Percentiles rank a stretch among this genome's conserved stretches.
Conservation (phyloP, 2,888 invertebrate genomes). For the Caenorhabditis zanzibari region DNA sequence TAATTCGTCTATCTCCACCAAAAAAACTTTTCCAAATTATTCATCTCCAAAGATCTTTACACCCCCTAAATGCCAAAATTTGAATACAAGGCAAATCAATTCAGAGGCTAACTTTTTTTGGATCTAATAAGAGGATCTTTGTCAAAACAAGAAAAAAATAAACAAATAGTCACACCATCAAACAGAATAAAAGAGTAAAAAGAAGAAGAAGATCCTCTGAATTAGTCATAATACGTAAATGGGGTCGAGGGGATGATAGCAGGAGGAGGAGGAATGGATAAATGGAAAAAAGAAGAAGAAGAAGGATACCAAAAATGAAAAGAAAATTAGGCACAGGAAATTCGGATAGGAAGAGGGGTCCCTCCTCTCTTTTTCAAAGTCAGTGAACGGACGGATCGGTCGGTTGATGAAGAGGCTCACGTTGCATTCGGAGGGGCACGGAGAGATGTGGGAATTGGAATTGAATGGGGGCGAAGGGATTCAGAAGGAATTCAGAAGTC, state of each 20-base stretch:
- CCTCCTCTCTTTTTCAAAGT: not conserved
- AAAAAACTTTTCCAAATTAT: slow-evolving; percentile 5
- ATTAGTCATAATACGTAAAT: slow-evolving; percentile 37
- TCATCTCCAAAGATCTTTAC: not conserved
- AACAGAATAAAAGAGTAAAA: too few species aligned
- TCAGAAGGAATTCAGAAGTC: not conserved
- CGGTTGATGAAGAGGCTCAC: slow-evolving; percentile 4
- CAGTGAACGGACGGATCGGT: slow-evolving; percentile 4
- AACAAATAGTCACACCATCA: too few species aligned
- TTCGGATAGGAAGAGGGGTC: slow-evolving; percentile 7
- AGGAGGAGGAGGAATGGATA: not conserved
- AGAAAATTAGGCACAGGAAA: slow-evolving; percentile 30
- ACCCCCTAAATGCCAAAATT: not conserved
- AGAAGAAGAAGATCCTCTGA: not conserved
- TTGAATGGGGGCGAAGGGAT: not conserved
- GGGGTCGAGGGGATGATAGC: slow-evolving; percentile 3
- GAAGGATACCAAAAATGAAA: slow-evolving; percentile 6
- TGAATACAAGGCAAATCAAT: not conserved
- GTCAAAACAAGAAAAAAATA: not conserved
- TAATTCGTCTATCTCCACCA: not conserved
- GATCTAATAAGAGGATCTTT: not conserved
- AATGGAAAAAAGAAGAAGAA: slow-evolving; percentile 3
- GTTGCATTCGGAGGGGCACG: slow-evolving; percentile 33
- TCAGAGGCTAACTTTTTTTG: not conserved
- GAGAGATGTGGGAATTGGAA: not conserved